Percentiles rank a stretch among this genome's conserved stretches.
These are phyloP conservation scores for Pangasius mekongensis DNA, from an alignment of 2,797 vertebrate genomes.

Conservation along the genomic window DNA sequence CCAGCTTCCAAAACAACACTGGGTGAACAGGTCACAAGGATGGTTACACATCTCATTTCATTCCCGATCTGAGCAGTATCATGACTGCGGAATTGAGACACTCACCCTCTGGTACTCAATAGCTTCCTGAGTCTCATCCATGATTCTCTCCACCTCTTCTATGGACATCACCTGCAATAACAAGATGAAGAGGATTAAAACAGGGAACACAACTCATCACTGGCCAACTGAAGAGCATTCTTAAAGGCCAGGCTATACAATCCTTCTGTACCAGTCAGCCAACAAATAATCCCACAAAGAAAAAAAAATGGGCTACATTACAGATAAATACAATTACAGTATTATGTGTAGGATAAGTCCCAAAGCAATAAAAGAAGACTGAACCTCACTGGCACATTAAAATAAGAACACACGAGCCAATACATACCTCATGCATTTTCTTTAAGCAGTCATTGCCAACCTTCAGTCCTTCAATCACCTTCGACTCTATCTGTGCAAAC, in stretches of 20 bases:
- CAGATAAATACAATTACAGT: background rate
- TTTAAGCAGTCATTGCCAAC: conserved; percentile 92
- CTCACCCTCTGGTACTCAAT: conserved; percentile 92
- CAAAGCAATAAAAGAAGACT: background rate
- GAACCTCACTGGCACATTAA: background rate
- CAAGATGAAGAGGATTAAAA: background rate
- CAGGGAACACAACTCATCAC: background rate
- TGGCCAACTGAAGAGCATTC: background rate
- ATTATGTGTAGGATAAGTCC: background rate
- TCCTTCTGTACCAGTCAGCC: background rate
- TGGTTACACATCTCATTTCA: background rate
- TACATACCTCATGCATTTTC: conserved; percentile 83
- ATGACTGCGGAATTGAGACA: background rate
- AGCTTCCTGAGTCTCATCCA: conserved; percentile 93
- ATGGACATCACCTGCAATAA: conserved; percentile 87
- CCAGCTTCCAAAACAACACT: background rate
- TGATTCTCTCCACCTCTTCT: conserved; percentile 92
- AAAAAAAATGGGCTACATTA: background rate
- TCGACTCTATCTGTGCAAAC: conserved; percentile 93
- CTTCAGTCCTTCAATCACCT: conserved; percentile 91
- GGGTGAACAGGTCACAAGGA: background rate
- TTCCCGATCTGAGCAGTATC: background rate
- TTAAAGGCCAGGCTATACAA: background rate
- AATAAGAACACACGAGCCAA: background rate
- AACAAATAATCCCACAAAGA: background rate